Evolutionary conservation across 1,140 invertebrate species (phyloP), one percentile per base, ranked within the genome.

Genomic region (Cheumatopsyche charites): DNA sequence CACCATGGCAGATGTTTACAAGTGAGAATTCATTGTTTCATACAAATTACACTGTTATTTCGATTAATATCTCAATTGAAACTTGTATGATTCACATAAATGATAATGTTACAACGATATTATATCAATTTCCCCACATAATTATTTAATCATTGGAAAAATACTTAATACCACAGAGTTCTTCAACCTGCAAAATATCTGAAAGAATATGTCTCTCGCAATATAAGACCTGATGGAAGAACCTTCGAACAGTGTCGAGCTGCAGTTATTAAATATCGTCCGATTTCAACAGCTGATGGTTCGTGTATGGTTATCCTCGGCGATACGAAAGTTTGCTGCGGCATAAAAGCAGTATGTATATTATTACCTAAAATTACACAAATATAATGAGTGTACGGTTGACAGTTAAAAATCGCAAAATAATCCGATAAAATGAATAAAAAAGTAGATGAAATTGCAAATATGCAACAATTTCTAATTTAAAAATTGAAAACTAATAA

Each of bases 241-340:
- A 84, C 86, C 72, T 86, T 92, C 69, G 80, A 84, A 45, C 84
- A 87, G 72, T 89, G 89, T 77, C 83, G 90, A 63, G 86, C 87
- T 23, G 80, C 86, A 13, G 82, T 84, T 19, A 75, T 90, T 6
- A 89, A 89, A 79, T 81, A 87, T 55, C 85, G 86, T n/a, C 88
- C 89, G 5, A 87, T 92, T 45, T 83, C 82, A 49, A 90, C 89
- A 75, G 88, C 91, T 1, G 89, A 92, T 78, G 90, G 90, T 62
- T 92, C 91, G 45, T 88, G 90, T 4, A 82, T 91, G 71, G 87
- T 90, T 6, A 91, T 90, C 84, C 81, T 91, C 70, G 91, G 91
- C n/a, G 87, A 89, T 75, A 91, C 90, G 12, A 87, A 86, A 70
- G 86, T 91, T 15, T 82, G 92, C 41, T 92, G 91, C 86, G 91